Percentiles rank a stretch among this genome's conserved stretches.
These are phyloP conservation scores for Phataginus tetradactyla DNA, from an alignment of 2,797 vertebrate genomes.

Conservation along the genomic window DNA sequence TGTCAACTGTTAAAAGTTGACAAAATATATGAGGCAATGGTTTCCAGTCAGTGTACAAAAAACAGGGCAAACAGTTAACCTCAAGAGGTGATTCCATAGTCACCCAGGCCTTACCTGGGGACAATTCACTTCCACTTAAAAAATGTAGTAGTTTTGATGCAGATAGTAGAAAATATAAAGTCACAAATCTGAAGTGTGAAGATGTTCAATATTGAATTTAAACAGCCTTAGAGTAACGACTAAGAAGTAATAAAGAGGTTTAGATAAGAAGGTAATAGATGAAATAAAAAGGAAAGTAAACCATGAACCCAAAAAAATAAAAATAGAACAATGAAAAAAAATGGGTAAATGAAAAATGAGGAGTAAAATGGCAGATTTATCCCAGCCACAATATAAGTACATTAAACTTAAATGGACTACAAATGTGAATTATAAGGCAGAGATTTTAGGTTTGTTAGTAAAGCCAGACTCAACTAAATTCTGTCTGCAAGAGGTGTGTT, in stretches of 20 bases:
- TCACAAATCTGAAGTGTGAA: neutral
- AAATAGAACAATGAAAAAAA: neutral
- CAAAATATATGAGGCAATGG: neutral
- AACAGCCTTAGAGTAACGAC: neutral
- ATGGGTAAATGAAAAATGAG: neutral
- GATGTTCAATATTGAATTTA: neutral
- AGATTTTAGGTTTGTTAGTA: neutral
- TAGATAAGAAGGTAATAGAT: neutral
- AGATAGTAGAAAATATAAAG: neutral
- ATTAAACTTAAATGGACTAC: neutral
- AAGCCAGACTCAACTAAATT: neutral
- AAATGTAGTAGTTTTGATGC: neutral
- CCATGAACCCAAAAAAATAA: neutral
- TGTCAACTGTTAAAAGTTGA: neutral
- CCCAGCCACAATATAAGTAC: accelerated
- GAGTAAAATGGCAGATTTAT: neutral
- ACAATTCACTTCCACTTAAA: neutral
- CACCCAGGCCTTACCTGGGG: neutral
- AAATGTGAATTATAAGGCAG: neutral
- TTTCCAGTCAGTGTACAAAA: neutral
- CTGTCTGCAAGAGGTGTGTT: neutral
- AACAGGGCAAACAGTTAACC: neutral
- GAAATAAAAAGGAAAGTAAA: neutral
- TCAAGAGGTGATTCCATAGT: accelerated
- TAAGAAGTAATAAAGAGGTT: neutral